A percentile compares a stretch with the other conserved stretches of the same genome.
These are phyloP conservation scores for Melinaea marsaeus DNA, from an alignment of 2,888 invertebrate genomes.

Conservation along the genomic window DNA sequence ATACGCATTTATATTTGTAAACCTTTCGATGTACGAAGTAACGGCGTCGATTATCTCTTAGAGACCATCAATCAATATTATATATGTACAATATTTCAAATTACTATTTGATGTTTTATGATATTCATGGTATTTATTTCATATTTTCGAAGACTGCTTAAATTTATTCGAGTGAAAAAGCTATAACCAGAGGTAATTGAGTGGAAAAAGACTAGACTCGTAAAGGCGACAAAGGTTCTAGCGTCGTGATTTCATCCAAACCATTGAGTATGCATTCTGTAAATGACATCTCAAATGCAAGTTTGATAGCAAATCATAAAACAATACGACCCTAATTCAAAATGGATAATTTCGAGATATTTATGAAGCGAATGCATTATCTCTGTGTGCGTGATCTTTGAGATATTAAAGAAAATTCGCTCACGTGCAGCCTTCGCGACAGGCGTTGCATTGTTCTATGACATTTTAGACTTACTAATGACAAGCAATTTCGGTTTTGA, in stretches of 20 bases:
- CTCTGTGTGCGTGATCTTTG: constrained; percentile 61
- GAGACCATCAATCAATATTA: too few relatives aligned
- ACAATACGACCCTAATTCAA: constrained; percentile 6
- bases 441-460: constrained; percentile 72
- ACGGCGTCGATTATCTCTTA: not conserved
- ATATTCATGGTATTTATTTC: too few relatives aligned
- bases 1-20: constrained; percentile 17
- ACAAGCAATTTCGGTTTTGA: constrained; percentile 74
- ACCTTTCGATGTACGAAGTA: constrained; percentile 20
- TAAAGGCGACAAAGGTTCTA: too few relatives aligned
- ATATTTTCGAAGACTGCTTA: too few relatives aligned
- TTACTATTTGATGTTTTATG: too few relatives aligned
- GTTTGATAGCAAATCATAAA: too few relatives aligned
- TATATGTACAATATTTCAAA: too few relatives aligned
- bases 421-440: constrained; percentile 73
- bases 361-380: constrained; percentile 52
- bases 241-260: too few relatives aligned
- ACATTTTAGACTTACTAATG: constrained; percentile 75
- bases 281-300: constrained; percentile 43
- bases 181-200: too few relatives aligned
- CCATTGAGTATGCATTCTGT: constrained; percentile 8
- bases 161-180: too few relatives aligned
- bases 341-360: constrained; percentile 31
- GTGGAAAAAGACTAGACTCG: too few relatives aligned
- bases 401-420: constrained; percentile 67